Evolutionary conservation across 2,888 invertebrate genomes (phyloP).

Genomic region (Drosophila conformis): DNA sequence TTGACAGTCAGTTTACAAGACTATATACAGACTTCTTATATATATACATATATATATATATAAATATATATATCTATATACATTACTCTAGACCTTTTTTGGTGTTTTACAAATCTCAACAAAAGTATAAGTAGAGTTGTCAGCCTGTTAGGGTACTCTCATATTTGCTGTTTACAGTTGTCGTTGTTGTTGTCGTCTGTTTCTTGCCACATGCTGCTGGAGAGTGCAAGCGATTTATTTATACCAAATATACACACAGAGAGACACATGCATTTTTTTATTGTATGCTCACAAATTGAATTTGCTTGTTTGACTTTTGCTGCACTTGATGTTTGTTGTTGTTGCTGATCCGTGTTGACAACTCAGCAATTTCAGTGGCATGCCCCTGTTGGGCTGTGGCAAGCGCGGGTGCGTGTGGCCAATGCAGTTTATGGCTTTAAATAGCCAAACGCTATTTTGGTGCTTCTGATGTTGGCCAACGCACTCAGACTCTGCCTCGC

Average conservation of each 20-base stretch:
- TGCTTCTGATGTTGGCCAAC: slow-evolving; percentile 28
- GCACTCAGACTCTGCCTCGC: slow-evolving; percentile 7
- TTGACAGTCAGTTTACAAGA: not conserved
- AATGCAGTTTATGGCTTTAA: slow-evolving; percentile 60
- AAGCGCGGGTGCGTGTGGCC: slow-evolving; percentile 43
- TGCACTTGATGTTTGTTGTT: slow-evolving; percentile 6
- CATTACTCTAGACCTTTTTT: too few species aligned
- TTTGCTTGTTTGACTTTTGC: slow-evolving; percentile 60
- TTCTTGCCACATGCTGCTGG: slow-evolving; percentile 73
- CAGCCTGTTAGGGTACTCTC: not conserved
- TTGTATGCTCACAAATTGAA: slow-evolving; percentile 56
- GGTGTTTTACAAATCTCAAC: not conserved
- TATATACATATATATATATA: rapidly evolving
- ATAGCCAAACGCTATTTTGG: slow-evolving; percentile 48
- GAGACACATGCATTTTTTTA: slow-evolving; percentile 23
- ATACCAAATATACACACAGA: slow-evolving; percentile 35
- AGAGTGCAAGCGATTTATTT: slow-evolving; percentile 68
- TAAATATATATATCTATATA: too few species aligned
- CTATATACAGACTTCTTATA: not conserved
- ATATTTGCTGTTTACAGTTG: not conserved
- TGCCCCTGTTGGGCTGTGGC: slow-evolving; percentile 8
- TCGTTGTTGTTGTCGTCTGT: slow-evolving; percentile 20
- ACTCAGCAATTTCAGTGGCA: slow-evolving; percentile 50
- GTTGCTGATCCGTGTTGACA: slow-evolving; percentile 45
- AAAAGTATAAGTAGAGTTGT: not conserved